Base-by-base conservation (phyloP, 1,140 invertebrate species). In the Nebria ingens region DNA sequence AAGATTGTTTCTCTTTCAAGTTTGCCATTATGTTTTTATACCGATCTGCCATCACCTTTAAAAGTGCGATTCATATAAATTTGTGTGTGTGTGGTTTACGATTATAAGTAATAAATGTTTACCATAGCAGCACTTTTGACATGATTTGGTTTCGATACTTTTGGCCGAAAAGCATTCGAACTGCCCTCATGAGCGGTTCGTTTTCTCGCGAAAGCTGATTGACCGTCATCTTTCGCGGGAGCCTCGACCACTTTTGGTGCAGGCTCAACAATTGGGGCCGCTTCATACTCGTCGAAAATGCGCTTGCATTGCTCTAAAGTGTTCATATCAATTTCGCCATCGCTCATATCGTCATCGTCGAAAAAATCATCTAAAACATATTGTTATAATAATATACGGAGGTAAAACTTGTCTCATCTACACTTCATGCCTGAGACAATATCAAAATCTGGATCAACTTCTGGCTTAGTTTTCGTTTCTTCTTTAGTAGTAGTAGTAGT, bases 161-260 rank as follows among this genome's bases (percentile, higher is more conserved):
- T 51, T 12, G 40, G 50, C 2, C 25, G 2, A 2, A 21, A 61
- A n/a, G 25, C 23, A 2, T 64, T 72, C 57, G 57, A 62, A 0
- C 71, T 68, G 23, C 72, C 72, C 15, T 72, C 65, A 55, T 77
- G 72, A 19, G 76, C 76, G 2, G 75, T 68, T 2, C 76, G 66
- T 55, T 74, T 73, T 55, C 73, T 76, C 34, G 62, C 25, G 25
- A n/a, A 34, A n/a, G n/a, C n/a, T n/a, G n/a, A n/a, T n/a, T n/a
- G n/a, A n/a, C n/a, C n/a, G n/a, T n/a, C n/a, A n/a, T 53, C 49
- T 29, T 62, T 54, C 1, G 25, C 57, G 22, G 54, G 55, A 15
- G 21, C 13, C 56, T 59, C 2, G 17, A n/a, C n/a, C n/a, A n/a
- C n/a, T n/a, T n/a, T n/a, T n/a, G n/a, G n/a, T n/a, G n/a, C n/a